Conservation (phyloP, 2,888 invertebrate genomes). For the Endomychus coccineus region DNA sequence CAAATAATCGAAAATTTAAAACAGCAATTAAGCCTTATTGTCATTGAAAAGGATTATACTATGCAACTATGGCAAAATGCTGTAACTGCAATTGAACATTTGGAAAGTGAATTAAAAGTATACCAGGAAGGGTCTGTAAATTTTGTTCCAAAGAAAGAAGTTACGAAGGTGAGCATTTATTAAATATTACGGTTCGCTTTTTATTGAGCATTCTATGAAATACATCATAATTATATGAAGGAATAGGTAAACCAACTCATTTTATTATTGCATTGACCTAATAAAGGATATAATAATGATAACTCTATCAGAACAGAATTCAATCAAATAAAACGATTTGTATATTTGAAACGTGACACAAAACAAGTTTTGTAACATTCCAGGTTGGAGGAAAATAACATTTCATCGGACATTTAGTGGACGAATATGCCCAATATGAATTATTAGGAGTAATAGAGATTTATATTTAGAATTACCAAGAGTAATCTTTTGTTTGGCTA, state of each 20-base stretch:
- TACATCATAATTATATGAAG: background rate
- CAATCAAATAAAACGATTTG: background rate
- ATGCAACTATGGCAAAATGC: conserved; percentile 61
- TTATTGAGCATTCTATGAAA: too few species aligned
- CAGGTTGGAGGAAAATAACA: too few species aligned
- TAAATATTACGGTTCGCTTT: too few species aligned
- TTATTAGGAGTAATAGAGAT: too few species aligned
- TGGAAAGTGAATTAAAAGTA: conserved; percentile 59
- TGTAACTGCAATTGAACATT: conserved; percentile 55
- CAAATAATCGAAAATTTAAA: conserved; percentile 27
- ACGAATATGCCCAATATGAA: too few species aligned
- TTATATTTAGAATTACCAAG: too few species aligned
- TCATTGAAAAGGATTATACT: conserved; percentile 58
- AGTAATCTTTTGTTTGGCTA: too few species aligned
- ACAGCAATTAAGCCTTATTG: conserved; percentile 24
- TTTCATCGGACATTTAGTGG: too few species aligned
- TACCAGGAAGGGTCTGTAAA: conserved; percentile 40
- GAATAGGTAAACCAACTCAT: background rate
- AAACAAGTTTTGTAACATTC: too few species aligned
- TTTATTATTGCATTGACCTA: too few species aligned
- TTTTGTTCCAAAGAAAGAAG: conserved; percentile 33
- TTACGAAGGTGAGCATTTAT: conserved; percentile 26
- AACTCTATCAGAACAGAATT: background rate
- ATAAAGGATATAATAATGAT: background rate
- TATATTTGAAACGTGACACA: too few species aligned